These are phyloP conservation scores for Cheirogaleus major DNA, from an alignment of 2,797 vertebrate genomes.

Conservation along the genomic window DNA sequence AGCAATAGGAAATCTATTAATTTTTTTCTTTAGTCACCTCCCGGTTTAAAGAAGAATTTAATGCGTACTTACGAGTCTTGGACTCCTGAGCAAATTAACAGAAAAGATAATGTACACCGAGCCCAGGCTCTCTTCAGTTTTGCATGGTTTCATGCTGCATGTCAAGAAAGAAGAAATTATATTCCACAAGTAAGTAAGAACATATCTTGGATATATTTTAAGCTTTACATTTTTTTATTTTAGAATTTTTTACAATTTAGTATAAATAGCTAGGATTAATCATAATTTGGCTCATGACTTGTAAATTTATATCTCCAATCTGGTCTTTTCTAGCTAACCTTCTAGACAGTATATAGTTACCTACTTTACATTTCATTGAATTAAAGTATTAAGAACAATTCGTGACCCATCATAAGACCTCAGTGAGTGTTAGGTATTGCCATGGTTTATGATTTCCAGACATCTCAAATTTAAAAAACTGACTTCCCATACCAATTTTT, in stretches of 20 bases:
- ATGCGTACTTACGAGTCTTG: slow-evolving; percentile 97
- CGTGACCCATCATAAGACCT: not conserved
- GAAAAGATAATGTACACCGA: slow-evolving; percentile 90
- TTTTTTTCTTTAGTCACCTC: slow-evolving; percentile 90
- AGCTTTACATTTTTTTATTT: not conserved
- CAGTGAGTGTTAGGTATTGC: not conserved
- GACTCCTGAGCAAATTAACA: slow-evolving; percentile 95
- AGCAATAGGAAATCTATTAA: not conserved
- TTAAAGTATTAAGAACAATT: not conserved
- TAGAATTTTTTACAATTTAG: not conserved
- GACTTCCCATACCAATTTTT: not conserved
- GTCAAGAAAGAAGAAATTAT: slow-evolving; percentile 98
- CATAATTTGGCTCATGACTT: not conserved
- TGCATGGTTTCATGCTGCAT: slow-evolving; percentile 98
- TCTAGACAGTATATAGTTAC: not conserved
- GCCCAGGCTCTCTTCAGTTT: slow-evolving; percentile 95
- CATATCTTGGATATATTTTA: not conserved
- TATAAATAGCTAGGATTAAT: not conserved
- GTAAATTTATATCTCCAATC: not conserved
- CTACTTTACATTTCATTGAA: not conserved
- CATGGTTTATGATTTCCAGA: not conserved
- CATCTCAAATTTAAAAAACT: not conserved
- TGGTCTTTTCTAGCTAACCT: not conserved
- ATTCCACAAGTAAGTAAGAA: slow-evolving; percentile 93
- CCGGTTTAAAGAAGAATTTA: slow-evolving; percentile 97